Percentiles rank a stretch among this genome's conserved stretches.
Evolutionary conservation across 2,888 invertebrate species (phyloP).

Genomic region (Andrena dorsata): DNA sequence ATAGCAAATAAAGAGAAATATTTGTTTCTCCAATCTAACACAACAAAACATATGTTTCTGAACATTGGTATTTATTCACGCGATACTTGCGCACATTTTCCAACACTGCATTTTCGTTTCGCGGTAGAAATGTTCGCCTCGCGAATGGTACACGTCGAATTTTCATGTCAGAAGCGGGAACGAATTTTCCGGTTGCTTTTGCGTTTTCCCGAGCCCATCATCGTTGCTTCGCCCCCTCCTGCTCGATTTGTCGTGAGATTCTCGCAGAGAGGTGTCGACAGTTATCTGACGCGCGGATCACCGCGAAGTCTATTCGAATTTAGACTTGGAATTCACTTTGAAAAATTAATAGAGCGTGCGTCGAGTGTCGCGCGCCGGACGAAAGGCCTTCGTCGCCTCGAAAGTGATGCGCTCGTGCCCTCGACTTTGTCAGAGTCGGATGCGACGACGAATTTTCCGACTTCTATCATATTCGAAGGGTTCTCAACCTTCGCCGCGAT

Average conservation of each 20-base stretch:
- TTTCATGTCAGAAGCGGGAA: neutral
- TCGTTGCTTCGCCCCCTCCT: too few species aligned
- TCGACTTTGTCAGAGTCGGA: neutral
- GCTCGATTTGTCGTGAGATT: neutral
- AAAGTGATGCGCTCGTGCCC: neutral
- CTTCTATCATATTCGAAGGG: conserved; percentile 4
- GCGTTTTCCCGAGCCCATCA: conserved; percentile 31
- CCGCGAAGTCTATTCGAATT: conserved; percentile 70
- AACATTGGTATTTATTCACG: conserved; percentile 41
- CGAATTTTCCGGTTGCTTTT: neutral
- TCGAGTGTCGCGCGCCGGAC: conserved; percentile 56
- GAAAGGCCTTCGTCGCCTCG: conserved; percentile 28
- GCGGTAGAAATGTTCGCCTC: neutral
- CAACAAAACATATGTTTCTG: neutral
- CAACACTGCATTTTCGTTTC: neutral
- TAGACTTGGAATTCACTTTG: conserved; percentile 60
- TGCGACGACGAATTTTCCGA: neutral
- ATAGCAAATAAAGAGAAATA: too few species aligned
- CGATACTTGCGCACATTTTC: conserved; percentile 7
- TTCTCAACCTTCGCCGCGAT: conserved; percentile 4
- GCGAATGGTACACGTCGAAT: neutral
- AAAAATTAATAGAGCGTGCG: conserved; percentile 52
- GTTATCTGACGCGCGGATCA: neutral
- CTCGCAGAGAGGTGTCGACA: neutral
- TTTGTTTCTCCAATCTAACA: too few species aligned